Evolutionary conservation across 2,113 vertebrate species (phyloP).

Genomic region (Seriola aureovittata): DNA sequence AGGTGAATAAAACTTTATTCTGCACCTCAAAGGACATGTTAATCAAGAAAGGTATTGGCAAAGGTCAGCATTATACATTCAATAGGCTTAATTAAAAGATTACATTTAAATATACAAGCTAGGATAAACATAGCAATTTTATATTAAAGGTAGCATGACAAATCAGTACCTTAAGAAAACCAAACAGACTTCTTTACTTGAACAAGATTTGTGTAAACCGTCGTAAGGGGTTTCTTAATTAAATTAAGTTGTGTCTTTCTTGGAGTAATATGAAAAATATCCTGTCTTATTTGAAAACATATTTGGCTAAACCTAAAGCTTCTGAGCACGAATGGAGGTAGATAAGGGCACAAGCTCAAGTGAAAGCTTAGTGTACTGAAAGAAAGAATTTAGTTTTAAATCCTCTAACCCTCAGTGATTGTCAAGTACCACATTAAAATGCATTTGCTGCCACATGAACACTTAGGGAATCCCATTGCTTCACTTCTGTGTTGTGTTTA

Average conservation of each 20-base stretch:
- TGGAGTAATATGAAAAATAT: constrained; percentile 10
- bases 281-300: constrained; percentile 26
- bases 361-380: constrained; percentile 63
- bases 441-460: constrained; percentile 64
- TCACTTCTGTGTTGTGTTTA: constrained; percentile 71
- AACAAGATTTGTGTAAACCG: constrained; percentile 9
- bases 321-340: constrained; percentile 36
- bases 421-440: constrained; percentile 66
- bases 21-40: constrained; percentile 11
- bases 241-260: not conserved
- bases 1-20: constrained; percentile 19
- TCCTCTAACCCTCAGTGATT: constrained; percentile 55
- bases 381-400: constrained; percentile 60
- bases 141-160: constrained; percentile 5
- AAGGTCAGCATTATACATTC: constrained; percentile 12
- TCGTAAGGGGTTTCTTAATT: not conserved
- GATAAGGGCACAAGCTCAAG: constrained; percentile 46
- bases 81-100: not conserved
- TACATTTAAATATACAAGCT: constrained; percentile 10
- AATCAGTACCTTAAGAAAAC: not conserved
- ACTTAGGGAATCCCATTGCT: constrained; percentile 63
- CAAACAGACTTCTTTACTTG: constrained; percentile 22
- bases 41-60: constrained; percentile 2
- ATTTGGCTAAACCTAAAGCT: constrained; percentile 40
- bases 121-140: constrained; percentile 9